Conservation (phyloP, 1,140 invertebrate species). For the Octopus sinensis region DNA sequence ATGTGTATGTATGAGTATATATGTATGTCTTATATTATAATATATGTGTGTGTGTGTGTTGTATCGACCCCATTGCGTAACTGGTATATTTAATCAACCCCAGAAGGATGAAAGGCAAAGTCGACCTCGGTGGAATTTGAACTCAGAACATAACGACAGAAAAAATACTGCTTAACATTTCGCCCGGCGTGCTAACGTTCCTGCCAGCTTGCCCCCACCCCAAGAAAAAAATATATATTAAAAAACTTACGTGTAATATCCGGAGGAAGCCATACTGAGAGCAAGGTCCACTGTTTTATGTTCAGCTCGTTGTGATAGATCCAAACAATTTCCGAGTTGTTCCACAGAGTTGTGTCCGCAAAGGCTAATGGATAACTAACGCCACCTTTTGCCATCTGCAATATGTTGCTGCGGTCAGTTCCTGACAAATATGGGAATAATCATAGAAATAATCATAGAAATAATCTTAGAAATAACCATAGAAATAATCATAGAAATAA, state of each 20-base stretch:
- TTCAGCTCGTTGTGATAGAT: constrained; percentile 38
- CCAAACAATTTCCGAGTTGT: constrained; percentile 46
- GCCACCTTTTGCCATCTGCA: constrained; percentile 44
- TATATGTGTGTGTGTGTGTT: too few species aligned
- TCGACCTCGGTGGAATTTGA: too few species aligned
- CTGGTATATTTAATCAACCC: too few species aligned
- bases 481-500: neutral
- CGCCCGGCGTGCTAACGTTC: too few species aligned
- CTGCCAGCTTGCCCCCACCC: too few species aligned
- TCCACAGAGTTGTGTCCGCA: constrained; percentile 50
- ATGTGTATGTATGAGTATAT: too few species aligned
- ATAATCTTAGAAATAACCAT: neutral
- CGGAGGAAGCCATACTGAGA: constrained; percentile 50
- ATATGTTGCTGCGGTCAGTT: constrained; percentile 54
- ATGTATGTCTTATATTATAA: too few species aligned
- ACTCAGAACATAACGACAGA: too few species aligned
- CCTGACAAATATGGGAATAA: constrained; percentile 30
- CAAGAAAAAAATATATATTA: too few species aligned
- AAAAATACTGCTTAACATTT: too few species aligned
- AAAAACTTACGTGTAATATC: constrained; percentile 55
- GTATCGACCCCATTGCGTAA: too few species aligned
- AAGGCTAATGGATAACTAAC: constrained; percentile 53
- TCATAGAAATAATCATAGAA: neutral
- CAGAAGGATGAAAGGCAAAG: too few species aligned
- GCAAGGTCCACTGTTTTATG: constrained; percentile 47